Percentiles rank a stretch among this genome's conserved stretches.
These are phyloP conservation scores for Characodon lateralis DNA, from an alignment of 2,797 vertebrate species.

Conservation along the genomic window DNA sequence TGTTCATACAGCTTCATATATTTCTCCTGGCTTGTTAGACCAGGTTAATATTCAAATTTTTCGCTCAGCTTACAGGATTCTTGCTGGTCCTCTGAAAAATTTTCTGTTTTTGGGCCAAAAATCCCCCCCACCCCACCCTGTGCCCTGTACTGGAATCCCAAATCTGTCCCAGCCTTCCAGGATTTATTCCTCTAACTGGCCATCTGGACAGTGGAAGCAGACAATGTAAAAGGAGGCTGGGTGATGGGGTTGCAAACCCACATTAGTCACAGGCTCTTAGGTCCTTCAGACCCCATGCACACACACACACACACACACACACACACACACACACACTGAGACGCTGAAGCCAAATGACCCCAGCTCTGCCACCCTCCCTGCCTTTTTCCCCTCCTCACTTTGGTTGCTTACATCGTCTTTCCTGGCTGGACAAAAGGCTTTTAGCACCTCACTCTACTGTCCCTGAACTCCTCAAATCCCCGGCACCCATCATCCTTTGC, in stretches of 20 bases:
- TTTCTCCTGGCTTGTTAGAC: neutral
- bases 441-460: constrained; percentile 75
- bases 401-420: constrained; percentile 78
- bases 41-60: neutral
- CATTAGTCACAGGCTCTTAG: constrained; percentile 88
- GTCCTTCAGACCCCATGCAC: constrained; percentile 66
- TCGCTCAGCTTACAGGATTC: neutral
- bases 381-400: constrained; percentile 41
- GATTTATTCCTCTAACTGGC: constrained; percentile 83
- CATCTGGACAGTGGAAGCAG: constrained; percentile 85
- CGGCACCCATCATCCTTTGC: constrained; percentile 26
- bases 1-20: neutral
- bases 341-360: constrained; percentile 73
- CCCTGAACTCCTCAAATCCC: constrained; percentile 46
- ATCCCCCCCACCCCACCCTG: constrained; percentile 25
- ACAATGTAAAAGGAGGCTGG: constrained; percentile 77
- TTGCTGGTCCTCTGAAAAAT: neutral
- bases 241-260: constrained; percentile 52
- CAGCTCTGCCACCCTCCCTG: constrained; percentile 38
- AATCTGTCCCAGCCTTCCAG: constrained; percentile 69
- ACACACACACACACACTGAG: constrained; percentile 25
- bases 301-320: constrained; percentile 16
- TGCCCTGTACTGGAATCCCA: constrained; percentile 75
- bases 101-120: neutral
- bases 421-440: constrained; percentile 81